Base-by-base conservation (phyloP, 2,797 vertebrate species). In the Florisuga fusca region DNA sequence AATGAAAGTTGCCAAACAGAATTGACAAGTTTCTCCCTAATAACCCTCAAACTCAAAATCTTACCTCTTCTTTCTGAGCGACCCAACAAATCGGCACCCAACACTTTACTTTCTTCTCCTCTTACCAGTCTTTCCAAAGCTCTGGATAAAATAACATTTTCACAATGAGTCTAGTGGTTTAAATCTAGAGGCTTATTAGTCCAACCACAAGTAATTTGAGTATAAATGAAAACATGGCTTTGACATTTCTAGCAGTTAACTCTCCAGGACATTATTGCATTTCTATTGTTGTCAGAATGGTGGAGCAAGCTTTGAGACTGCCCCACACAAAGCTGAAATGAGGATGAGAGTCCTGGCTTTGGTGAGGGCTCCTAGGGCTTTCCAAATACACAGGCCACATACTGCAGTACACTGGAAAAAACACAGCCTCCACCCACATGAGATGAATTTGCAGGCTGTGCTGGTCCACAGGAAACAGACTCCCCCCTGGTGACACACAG, bases 341-440 rank as follows among this genome's bases (percentile, higher is more conserved):
- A 45, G 57, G 26, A 29, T 1, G 27, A 29, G 62, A 84, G 27
- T 20, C 45, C 10, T 48, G 26, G 38, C 45, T 66, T 45, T 76
- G 59, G 50, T 61, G 33, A 54, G 58, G 66, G 34, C 31, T 73
- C 27, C 36, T 1, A 4, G 8, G 26, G 16, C 11, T 61, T 27
- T 34, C 83, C 55, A 50, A 45, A 57, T 1, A 19, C 31, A 9
- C 0, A 0, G 50, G 14, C 17, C 4, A 5, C 23, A 6, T 1
- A 10, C 53, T 62, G 45, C 26, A 29, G 36, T 0, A 1, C 22
- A 50, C 38, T 64, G 0, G 18, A 29, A 41, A 57, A 31, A 36
- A 3, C 1, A 36, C 33, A 64, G 68, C 43, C 36, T 29, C 25
- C 36, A 10, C 14, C 17, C 27, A 54, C 23, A 5, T 0, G 12